These are phyloP conservation scores for Glossophaga mutica DNA, from an alignment of 2,797 vertebrate genomes.

Conservation along the genomic window DNA sequence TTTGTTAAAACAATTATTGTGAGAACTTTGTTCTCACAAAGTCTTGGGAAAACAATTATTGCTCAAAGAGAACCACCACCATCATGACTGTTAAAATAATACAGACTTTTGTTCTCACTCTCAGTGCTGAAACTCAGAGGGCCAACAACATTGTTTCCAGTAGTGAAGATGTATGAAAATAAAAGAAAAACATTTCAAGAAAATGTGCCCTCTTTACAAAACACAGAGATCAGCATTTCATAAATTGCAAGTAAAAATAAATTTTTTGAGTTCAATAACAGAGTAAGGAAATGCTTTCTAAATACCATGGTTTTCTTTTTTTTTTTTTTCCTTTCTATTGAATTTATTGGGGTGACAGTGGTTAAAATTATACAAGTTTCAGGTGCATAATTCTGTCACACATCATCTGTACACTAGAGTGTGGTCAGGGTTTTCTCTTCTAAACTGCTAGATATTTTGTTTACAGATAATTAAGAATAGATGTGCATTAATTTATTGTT, in stretches of 20 bases:
- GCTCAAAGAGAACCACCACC: neutral
- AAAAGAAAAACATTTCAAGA: neutral
- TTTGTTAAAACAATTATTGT: too few species aligned
- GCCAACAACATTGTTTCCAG: neutral
- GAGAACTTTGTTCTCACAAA: neutral
- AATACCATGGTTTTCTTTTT: neutral
- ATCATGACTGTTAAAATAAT: neutral
- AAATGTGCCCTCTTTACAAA: neutral
- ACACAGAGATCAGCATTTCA: neutral
- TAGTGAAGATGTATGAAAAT: neutral
- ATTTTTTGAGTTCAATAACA: neutral
- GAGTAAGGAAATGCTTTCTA: neutral
- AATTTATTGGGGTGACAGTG: neutral
- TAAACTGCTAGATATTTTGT: neutral
- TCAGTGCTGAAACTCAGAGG: neutral
- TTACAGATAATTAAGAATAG: constrained; percentile 16
- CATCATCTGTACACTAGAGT: neutral
- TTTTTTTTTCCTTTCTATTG: neutral
- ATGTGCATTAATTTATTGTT: neutral
- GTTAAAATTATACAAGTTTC: neutral
- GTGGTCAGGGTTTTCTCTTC: neutral
- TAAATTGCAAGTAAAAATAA: constrained; percentile 19
- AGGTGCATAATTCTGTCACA: neutral
- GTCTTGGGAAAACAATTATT: neutral
- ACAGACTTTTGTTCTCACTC: neutral